phyloP scores from a whole-genome alignment of 30 jellyfish, hydroid and myxozoan species.

The Sanderia malayensis region DNA sequence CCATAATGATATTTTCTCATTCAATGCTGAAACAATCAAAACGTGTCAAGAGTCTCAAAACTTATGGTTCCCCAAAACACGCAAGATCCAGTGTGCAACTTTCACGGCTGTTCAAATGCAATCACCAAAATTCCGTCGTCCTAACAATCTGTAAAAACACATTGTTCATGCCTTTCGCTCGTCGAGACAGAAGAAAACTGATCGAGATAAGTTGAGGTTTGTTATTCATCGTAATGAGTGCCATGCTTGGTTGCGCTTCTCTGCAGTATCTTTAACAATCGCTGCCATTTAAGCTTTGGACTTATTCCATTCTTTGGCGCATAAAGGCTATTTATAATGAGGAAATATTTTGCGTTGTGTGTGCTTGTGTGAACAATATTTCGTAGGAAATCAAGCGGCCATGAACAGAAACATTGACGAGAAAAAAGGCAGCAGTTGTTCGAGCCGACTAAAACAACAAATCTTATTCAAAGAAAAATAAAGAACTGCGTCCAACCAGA shows the following conservation, averaged over 20 bases:
- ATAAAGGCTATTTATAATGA: conserved; percentile 19
- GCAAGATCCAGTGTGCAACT: too few relatives aligned
- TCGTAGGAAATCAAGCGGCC: conserved; percentile 46
- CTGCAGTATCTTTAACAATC: conserved; percentile 35
- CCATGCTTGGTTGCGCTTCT: conserved; percentile 49
- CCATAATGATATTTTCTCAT: conserved; percentile 45
- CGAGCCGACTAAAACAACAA: neutral
- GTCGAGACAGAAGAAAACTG: conserved; percentile 30
- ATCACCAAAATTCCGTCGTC: too few relatives aligned
- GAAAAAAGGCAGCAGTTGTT: conserved; percentile 4
- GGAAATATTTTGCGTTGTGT: conserved; percentile 34
- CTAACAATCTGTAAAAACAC: too few relatives aligned
- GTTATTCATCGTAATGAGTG: conserved; percentile 46
- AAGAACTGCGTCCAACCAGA: too few relatives aligned
- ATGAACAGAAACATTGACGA: conserved; percentile 33
- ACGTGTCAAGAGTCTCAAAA: too few relatives aligned
- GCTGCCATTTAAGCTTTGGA: conserved; percentile 13
- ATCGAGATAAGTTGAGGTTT: conserved; percentile 55
- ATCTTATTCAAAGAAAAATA: too few relatives aligned
- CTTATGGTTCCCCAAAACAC: too few relatives aligned
- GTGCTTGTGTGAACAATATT: conserved; percentile 26
- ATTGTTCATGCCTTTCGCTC: conserved; percentile 29
- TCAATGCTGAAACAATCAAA: too few relatives aligned
- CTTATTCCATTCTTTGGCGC: conserved; percentile 7
- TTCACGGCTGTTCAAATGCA: too few relatives aligned